A percentile compares a stretch with the other conserved stretches of the same genome.
phyloP scores from a whole-genome alignment of 1,140 invertebrate species.

The Brachionus paranguensis region DNA sequence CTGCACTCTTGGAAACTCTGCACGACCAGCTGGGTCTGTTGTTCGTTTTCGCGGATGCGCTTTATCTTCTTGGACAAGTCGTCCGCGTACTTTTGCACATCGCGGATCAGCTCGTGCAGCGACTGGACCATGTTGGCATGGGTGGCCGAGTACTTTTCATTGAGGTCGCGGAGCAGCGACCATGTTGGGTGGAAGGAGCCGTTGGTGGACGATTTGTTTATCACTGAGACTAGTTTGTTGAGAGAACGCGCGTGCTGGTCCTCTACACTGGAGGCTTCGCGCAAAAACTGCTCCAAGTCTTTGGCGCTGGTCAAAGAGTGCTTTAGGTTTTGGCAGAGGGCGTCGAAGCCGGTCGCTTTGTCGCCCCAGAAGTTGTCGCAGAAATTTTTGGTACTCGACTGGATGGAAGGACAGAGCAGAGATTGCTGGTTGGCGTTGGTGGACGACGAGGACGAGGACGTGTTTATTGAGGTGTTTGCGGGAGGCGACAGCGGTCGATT shows the following conservation, averaged over 20 bases:
- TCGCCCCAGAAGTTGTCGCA: slow-evolving; percentile 38
- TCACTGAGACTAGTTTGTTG: neutral
- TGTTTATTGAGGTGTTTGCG: neutral
- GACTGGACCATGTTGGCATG: neutral
- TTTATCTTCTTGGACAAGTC: slow-evolving; percentile 36
- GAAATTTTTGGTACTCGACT: neutral
- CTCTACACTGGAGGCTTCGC: neutral
- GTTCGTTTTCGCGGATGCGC: slow-evolving; percentile 20
- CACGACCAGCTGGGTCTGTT: slow-evolving; percentile 9
- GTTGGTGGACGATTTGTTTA: slow-evolving; percentile 23
- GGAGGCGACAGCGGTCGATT: neutral
- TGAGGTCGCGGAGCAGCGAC: neutral
- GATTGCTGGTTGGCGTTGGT: neutral
- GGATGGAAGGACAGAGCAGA: neutral
- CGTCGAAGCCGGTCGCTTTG: slow-evolving; percentile 8
- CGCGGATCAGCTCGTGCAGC: neutral
- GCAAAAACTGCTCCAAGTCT: slow-evolving; percentile 16
- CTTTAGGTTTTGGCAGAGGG: slow-evolving; percentile 34
- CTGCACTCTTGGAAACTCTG: slow-evolving; percentile 14
- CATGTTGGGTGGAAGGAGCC: slow-evolving; percentile 25
- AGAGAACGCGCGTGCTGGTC: neutral
- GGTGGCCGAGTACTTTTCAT: slow-evolving; percentile 8
- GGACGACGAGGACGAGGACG: neutral
- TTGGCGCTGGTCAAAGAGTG: slow-evolving; percentile 3
- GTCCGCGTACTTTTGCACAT: slow-evolving; percentile 27